Evolutionary conservation across 2,888 invertebrate species (phyloP), one percentile per base, ranked within the genome.

Genomic region (Apamea epomidion): DNA sequence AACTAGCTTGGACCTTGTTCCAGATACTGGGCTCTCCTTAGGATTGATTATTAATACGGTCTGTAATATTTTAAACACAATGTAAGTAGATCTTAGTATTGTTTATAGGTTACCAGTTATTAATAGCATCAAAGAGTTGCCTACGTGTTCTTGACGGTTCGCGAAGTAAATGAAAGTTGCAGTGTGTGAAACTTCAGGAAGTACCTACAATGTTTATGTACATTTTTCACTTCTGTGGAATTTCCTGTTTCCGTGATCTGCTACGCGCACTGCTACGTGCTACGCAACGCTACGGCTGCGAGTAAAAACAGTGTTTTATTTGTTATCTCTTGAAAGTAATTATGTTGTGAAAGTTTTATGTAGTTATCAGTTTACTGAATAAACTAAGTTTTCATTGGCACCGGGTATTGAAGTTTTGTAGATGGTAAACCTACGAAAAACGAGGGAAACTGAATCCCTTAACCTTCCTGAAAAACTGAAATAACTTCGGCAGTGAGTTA

Each of bases 191-290:
- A 58, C 16, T 71, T 81, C 54, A 86, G 71, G 71, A 67, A 82
- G 32, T 29, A 14, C 29, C 16, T 29, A 48, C 14, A 0, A 37
- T 48, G 14, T 67, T n/a, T 67, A 48, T 48, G n/a, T 69, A 65
- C n/a, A 64, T 69, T 84, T 67, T 85, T 69, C 48, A 71, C 81
- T 32, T 54, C 16, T 65, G 8, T 42, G 37, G 65, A 37, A 6
- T 82, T 80, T 82, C 71, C 51, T 82, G 71, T 82, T 80, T 85
- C 81, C 85, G 70, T 58, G 58, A 80, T 51, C 16, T n/a, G n/a
- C 29, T 65, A 58, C 67, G 21, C 32, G 42, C 16, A n/a, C 5
- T 42, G 42, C 18, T 48, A 62, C 45, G 25, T 12, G n/a, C 16
- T n/a, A 8, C 32, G 37, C 32, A n/a, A n/a, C n/a, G 64, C 45